phyloP scores from a whole-genome alignment of 2,113 vertebrate species.

The Sorex araneus region DNA sequence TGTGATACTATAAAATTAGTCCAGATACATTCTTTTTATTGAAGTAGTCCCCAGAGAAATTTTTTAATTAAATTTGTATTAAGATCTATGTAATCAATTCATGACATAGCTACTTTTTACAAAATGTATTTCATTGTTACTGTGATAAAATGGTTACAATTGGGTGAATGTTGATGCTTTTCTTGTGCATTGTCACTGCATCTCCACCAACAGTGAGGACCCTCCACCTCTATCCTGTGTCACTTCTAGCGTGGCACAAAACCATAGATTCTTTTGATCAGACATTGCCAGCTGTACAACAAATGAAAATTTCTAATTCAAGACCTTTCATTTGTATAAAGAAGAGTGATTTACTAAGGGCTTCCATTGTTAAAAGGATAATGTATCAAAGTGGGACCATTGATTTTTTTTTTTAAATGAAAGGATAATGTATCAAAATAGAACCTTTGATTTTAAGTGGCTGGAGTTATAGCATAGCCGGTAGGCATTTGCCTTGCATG shows the following conservation, averaged over 20 bases:
- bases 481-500: too few relatives aligned
- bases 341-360: constrained; percentile 3
- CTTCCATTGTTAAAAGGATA: constrained; percentile 49
- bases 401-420: constrained; percentile 35
- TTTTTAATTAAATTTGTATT: constrained; percentile 37
- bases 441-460: background rate
- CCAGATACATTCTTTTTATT: constrained; percentile 30
- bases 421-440: constrained; percentile 50
- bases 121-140: too few relatives aligned
- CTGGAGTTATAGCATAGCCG: too few relatives aligned
- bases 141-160: too few relatives aligned
- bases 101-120: too few relatives aligned
- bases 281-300: constrained; percentile 23
- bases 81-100: constrained; percentile 5
- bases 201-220: too few relatives aligned
- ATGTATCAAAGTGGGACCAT: constrained; percentile 19
- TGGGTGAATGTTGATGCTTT: too few relatives aligned
- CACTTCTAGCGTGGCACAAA: background rate
- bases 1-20: constrained; percentile 25
- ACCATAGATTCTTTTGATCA: constrained; percentile 9
- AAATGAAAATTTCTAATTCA: constrained; percentile 41
- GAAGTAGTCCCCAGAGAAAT: constrained; percentile 3
- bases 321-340: constrained; percentile 24
- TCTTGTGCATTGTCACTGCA: too few relatives aligned
- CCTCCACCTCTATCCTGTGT: too few relatives aligned